A percentile compares a stretch with the other conserved stretches of the same genome.
phyloP scores from a whole-genome alignment of 2,888 invertebrate species.

The Hermaeophaga mercurialis region DNA sequence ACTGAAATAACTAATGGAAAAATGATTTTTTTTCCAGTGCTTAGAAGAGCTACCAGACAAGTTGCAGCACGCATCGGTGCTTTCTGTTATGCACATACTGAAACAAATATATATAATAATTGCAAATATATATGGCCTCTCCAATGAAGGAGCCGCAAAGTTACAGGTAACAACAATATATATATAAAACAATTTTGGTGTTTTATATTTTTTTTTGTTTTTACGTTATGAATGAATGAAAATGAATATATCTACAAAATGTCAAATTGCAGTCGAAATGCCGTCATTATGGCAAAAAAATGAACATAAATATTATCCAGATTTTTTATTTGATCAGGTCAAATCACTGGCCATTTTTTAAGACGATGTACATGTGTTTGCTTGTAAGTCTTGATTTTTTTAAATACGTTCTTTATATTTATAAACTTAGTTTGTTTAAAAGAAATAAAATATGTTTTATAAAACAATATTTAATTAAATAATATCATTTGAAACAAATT shows the following conservation, averaged over 20 bases:
- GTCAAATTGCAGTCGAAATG: constrained; percentile 20
- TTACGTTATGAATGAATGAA: constrained; percentile 25
- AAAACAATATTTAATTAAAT: no score
- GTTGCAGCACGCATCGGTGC: constrained; percentile 6
- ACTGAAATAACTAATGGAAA: no score
- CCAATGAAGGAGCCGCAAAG: not conserved
- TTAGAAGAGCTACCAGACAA: constrained; percentile 20
- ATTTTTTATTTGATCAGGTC: constrained; percentile 26
- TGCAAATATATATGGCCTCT: constrained; percentile 25
- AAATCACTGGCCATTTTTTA: constrained; percentile 31
- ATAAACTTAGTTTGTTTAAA: no score
- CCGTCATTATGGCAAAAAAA: constrained; percentile 16
- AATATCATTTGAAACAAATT: no score
- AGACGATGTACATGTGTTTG: constrained; percentile 26
- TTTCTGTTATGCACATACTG: constrained; percentile 13
- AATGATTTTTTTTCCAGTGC: constrained; percentile 15
- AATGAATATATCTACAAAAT: constrained; percentile 23
- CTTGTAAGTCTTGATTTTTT: constrained; percentile 25
- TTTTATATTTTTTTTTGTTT: no score
- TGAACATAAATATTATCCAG: constrained; percentile 31
- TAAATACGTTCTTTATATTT: no score
- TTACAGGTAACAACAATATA: constrained; percentile 21
- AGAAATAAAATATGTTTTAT: no score
- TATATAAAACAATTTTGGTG: no score
- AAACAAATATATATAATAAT: constrained; percentile 18